Base-by-base conservation (phyloP, 2,113 vertebrate species). In the Dipodomys merriami region DNA sequence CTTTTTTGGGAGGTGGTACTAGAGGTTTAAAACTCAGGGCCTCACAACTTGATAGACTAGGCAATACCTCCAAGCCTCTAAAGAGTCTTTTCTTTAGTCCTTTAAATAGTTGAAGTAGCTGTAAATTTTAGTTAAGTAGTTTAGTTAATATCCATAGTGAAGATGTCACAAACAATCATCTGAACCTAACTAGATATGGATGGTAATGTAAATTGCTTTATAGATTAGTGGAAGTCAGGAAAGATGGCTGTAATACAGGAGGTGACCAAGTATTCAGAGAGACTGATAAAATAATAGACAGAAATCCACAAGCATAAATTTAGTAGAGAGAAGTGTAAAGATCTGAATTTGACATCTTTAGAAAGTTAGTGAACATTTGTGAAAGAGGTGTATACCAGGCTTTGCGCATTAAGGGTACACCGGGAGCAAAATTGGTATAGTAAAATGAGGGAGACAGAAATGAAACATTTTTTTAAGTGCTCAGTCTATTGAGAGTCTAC, bases 31-130 rank as follows among this genome's bases (percentile, higher is more conserved):
- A 57, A 57, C 53, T 57, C 53, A 57, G 53, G 15, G 15, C 15
- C 15, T 57, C 53, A 57, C 15, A 57, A 39, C 15, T 57, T 57
- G 53, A 15, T 57, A 57, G 53, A 57, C 53, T 57, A 57, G 11
- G 11, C 53, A 57, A 57, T 12, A 57, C 53, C 13, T 57, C 53
- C 53, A 57, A 57, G 53, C 53, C 53, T 57, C 53, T 81, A 67
- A 80, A 19, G 16, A 33, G 29, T 92, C 62, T 94, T 5, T 88
- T 91, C 46, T 82, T 84, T 77, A 91, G 64, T 19, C 18, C 49
- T 91, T 88, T 83, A 90, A 93, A 33, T 78, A 53, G 44, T 74
- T 91, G 86, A 35, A 68, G 85, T 57, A 85, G 33, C 60, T 84
- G 4, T 88, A 57, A 74, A 93, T 91, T 57, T 94, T 39, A 86